Conservation (phyloP, 2,797 vertebrate species). For the Gymnothorax javanicus region DNA sequence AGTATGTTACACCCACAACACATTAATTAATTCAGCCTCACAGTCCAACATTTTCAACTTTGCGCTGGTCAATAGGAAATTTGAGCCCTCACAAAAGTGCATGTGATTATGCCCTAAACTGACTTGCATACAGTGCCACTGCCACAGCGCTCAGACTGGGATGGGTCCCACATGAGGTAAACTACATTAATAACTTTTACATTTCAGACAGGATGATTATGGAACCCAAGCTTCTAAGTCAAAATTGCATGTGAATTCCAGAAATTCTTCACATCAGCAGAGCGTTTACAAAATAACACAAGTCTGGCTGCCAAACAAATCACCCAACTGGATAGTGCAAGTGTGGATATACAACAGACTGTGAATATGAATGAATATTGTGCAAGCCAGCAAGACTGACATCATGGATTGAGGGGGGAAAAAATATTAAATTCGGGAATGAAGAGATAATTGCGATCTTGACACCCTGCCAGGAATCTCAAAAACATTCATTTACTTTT, state of each 20-base stretch:
- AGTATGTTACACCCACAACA: too few species aligned
- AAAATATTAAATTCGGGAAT: constrained; percentile 11
- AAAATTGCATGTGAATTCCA: not conserved
- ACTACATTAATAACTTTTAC: too few species aligned
- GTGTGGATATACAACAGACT: not conserved
- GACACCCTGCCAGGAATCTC: constrained; percentile 16
- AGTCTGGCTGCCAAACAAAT: constrained; percentile 22
- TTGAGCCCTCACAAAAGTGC: too few species aligned
- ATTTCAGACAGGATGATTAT: not conserved
- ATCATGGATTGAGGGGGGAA: constrained; percentile 5
- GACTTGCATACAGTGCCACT: too few species aligned
- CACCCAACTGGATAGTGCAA: not conserved
- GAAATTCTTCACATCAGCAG: constrained; percentile 13
- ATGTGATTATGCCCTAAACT: too few species aligned
- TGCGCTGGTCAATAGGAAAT: too few species aligned
- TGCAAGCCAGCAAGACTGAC: constrained; percentile 9
- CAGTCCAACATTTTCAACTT: too few species aligned
- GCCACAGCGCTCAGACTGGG: too few species aligned
- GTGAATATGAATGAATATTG: constrained; percentile 8
- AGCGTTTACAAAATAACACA: not conserved
- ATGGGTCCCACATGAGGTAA: too few species aligned
- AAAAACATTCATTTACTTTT: not conserved
- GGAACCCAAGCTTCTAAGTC: not conserved
- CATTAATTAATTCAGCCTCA: too few species aligned
- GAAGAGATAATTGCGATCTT: constrained; percentile 34